phyloP scores from a whole-genome alignment of 1,140 invertebrate genomes.

The Drosophila kanapiae region DNA sequence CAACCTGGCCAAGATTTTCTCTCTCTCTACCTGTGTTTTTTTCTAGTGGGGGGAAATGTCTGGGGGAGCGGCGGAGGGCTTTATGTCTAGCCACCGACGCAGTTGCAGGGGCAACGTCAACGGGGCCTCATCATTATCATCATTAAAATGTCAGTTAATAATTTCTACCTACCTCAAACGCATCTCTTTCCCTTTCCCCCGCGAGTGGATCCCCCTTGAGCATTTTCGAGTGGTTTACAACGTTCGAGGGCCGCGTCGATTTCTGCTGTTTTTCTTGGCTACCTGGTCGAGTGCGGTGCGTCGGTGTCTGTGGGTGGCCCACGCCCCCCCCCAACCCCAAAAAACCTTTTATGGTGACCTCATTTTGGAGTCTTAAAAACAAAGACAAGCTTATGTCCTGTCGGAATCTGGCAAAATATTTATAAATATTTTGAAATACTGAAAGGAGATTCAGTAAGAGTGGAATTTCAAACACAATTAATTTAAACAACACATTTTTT shows the following conservation, averaged over 20 bases:
- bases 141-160: conserved; percentile 84
- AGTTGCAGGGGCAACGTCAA: conserved; percentile 78
- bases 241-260: conserved; percentile 25
- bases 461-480: too few relatives aligned
- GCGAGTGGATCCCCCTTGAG: conserved; percentile 7
- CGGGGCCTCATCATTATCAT: conserved; percentile 83
- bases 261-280: conserved; percentile 55
- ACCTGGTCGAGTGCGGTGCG: conserved; percentile 35
- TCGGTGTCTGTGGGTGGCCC: conserved; percentile 48
- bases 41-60: not conserved
- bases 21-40: conserved; percentile 29
- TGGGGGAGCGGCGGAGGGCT: conserved; percentile 43
- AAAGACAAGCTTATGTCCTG: not conserved
- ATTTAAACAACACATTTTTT: not conserved
- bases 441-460: not conserved
- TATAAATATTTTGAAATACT: not conserved
- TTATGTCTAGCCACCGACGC: conserved; percentile 79
- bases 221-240: conserved; percentile 71
- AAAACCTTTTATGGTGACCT: conserved; percentile 17
- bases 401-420: not conserved
- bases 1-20: conserved; percentile 41
- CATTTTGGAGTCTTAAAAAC: conserved; percentile 5
- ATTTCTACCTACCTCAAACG: conserved; percentile 60
- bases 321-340: not conserved
- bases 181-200: not conserved